phyloP scores from a whole-genome alignment of 2,888 invertebrate genomes.

The Eilema sororculum region DNA sequence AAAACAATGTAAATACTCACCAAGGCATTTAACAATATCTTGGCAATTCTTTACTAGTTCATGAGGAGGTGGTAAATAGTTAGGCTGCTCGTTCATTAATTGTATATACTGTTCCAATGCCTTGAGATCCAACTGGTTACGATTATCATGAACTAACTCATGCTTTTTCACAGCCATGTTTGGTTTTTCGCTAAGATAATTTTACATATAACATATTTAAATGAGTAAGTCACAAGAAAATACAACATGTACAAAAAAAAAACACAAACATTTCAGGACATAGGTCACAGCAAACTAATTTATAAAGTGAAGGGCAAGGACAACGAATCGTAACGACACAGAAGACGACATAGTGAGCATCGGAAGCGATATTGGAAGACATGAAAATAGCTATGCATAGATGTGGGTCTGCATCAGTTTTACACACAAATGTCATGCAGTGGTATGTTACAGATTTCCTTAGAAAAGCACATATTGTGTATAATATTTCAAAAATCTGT shows the following conservation, averaged over 20 bases:
- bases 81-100: slow-evolving; percentile 79
- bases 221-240: slow-evolving; percentile 3
- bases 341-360: slow-evolving; percentile 15
- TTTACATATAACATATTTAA: not conserved
- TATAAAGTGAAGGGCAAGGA: slow-evolving; percentile 13
- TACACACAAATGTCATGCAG: slow-evolving; percentile 28
- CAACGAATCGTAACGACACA: slow-evolving; percentile 10
- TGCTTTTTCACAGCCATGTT: slow-evolving; percentile 88
- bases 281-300: not conserved
- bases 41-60: slow-evolving; percentile 82
- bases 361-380: slow-evolving; percentile 23
- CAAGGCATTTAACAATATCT: slow-evolving; percentile 83
- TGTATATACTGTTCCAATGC: slow-evolving; percentile 81
- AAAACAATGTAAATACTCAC: slow-evolving; percentile 60
- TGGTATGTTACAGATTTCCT: slow-evolving; percentile 33
- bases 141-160: slow-evolving; percentile 81
- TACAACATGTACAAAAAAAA: slow-evolving; percentile 11
- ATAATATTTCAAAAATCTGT: slow-evolving; percentile 22
- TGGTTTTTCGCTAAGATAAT: slow-evolving; percentile 12
- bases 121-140: slow-evolving; percentile 71
- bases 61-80: slow-evolving; percentile 71
- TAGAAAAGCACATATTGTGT: slow-evolving; percentile 24
- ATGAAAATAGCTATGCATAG: slow-evolving; percentile 20
- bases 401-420: slow-evolving; percentile 26
- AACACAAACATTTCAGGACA: not conserved